Conservation (phyloP, 2,888 invertebrate genomes). For the Agonopterix arenella region DNA sequence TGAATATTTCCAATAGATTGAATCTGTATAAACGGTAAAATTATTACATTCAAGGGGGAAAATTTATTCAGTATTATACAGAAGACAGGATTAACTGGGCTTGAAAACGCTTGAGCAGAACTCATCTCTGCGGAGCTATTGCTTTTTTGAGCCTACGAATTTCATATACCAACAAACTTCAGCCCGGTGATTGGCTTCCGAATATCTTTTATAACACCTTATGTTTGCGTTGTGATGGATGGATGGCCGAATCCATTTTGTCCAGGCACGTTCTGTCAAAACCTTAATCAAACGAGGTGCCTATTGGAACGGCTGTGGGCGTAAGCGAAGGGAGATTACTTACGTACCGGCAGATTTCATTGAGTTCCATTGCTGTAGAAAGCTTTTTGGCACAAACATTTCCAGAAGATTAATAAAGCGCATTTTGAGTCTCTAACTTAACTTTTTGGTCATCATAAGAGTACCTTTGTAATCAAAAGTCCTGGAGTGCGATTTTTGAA, state of each 20-base stretch:
- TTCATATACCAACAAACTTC: conserved; percentile 38
- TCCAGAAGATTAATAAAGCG: too few relatives aligned
- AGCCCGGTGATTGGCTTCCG: conserved; percentile 22
- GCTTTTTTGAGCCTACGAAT: conserved; percentile 49
- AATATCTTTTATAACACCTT: conserved; percentile 23
- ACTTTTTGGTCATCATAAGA: too few relatives aligned
- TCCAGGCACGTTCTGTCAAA: conserved; percentile 16
- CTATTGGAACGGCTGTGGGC: too few relatives aligned
- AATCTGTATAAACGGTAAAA: conserved; percentile 42
- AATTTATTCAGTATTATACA: conserved; percentile 68
- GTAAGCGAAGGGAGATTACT: too few relatives aligned
- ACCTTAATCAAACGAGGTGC: conserved; percentile 7
- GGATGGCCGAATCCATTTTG: conserved; percentile 19
- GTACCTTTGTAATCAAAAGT: too few relatives aligned
- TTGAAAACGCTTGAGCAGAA: conserved; percentile 59
- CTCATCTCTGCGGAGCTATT: conserved; percentile 51
- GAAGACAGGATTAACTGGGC: conserved; percentile 62
- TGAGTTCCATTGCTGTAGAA: not conserved
- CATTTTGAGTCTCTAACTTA: too few relatives aligned
- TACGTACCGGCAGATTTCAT: too few relatives aligned
- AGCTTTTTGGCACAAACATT: conserved; percentile 15
- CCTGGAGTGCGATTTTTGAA: too few relatives aligned
- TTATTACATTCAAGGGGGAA: conserved; percentile 45
- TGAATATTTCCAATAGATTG: conserved; percentile 53
- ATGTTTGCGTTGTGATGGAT: conserved; percentile 20